Percentiles rank a stretch among this genome's conserved stretches.
Evolutionary conservation across 2,113 vertebrate species (phyloP).

Genomic region (Oryzias celebensis): DNA sequence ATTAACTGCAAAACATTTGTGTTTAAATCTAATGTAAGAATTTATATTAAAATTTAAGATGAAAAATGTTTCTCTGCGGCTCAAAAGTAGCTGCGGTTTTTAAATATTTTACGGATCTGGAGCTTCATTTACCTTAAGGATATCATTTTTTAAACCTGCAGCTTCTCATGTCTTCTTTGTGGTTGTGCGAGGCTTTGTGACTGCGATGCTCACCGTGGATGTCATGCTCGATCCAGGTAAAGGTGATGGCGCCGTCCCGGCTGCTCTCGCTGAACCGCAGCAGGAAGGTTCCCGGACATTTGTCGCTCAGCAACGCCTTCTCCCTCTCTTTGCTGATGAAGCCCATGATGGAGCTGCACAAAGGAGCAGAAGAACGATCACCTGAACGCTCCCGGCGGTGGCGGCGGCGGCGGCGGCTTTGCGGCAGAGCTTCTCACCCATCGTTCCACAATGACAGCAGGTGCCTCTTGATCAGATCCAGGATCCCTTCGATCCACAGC

Average conservation of each 20-base stretch:
- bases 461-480: constrained; percentile 96
- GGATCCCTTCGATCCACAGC: constrained; percentile 96
- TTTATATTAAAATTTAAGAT: too few relatives aligned
- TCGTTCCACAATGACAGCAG: constrained; percentile 95
- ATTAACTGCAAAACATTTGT: too few relatives aligned
- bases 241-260: constrained; percentile 93
- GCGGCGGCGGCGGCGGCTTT: not conserved
- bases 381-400: not conserved
- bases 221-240: constrained; percentile 93
- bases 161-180: too few relatives aligned
- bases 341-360: constrained; percentile 88
- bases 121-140: too few relatives aligned
- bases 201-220: constrained; percentile 63
- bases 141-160: too few relatives aligned
- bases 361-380: not conserved
- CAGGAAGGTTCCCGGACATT: constrained; percentile 88
- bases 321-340: constrained; percentile 96
- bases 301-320: constrained; percentile 83
- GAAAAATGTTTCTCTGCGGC: too few relatives aligned
- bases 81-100: too few relatives aligned
- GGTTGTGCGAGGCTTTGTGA: too few relatives aligned
- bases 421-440: constrained; percentile 72
- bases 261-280: constrained; percentile 96
- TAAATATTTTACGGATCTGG: too few relatives aligned
- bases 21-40: too few relatives aligned